Evolutionary conservation across 2,113 vertebrate species (phyloP), one percentile per base, ranked within the genome.

Genomic region (Lagopus leucura): DNA sequence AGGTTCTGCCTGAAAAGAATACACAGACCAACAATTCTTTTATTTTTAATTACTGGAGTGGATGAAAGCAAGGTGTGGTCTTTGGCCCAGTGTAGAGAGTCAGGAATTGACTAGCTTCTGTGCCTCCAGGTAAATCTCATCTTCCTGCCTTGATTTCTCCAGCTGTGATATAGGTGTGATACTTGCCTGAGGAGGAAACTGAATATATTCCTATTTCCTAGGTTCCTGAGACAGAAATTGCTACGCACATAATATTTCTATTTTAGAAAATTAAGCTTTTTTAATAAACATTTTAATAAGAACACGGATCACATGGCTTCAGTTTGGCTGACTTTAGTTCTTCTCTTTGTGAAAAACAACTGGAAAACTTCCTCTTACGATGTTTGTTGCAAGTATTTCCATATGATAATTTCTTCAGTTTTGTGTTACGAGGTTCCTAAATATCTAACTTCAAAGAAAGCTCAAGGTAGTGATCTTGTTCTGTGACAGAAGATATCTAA

Each of bases 21-120:
- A 81, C 28, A 60, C 76, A 89, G 48, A 38, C 13, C 76, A 43
- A 27, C 55, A 82, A 78, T 66, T 86, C 65, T 93, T 93, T 90
- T n/a, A 81, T 94, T 95, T 90, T 86, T 92, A 94, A 95, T 97
- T 89, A 77, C 2, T 28, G 63, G 82, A 92, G 86, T 69, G 88
- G 90, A 91, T 96, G 95, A 97, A 95, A 96, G 92, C 73, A 82
- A 91, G 94, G 95, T 36, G 92, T 93, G 95, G 94, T 90, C 38
- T 67, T 57, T 82, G 92, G 87, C 83, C 54, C 27, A 4, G 45
- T 1, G 1, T 4, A 11, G 15, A n/a, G 75, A 92, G 86, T 95
- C 88, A 94, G 91, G 91, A 95, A 13, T 77, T 22, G 73, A 77
- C 91, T 94, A 78, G 91, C 96, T 94, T 75, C 52, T 95, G 16